Conservation (phyloP, 2,113 vertebrate species). For the Ramphastos sulfuratus region DNA sequence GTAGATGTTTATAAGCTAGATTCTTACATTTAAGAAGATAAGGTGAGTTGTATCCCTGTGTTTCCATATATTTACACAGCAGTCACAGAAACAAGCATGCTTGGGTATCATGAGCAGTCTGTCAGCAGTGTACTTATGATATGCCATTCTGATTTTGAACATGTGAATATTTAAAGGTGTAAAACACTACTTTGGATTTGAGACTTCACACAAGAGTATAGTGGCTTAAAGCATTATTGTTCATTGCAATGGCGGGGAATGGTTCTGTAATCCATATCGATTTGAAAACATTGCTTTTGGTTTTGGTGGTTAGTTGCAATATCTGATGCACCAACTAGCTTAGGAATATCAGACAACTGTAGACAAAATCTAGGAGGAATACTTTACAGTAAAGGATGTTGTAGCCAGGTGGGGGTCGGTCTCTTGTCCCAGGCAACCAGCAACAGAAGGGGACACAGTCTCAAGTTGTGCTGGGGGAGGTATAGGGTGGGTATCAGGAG, state of each 20-base stretch:
- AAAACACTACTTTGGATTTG: background rate
- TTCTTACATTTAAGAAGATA: background rate
- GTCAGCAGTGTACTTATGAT: background rate
- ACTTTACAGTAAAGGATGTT: background rate
- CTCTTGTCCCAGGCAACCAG: no score
- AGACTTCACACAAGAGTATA: background rate
- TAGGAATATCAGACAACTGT: background rate
- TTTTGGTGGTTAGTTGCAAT: background rate
- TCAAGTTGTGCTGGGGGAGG: no score
- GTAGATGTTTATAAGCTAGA: background rate
- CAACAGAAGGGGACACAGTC: no score
- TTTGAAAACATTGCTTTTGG: background rate
- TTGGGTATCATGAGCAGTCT: background rate
- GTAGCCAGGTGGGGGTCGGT: no score
- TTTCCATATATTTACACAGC: background rate
- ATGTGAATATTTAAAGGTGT: background rate
- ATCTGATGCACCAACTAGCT: background rate
- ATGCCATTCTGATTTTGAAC: background rate
- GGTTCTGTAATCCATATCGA: background rate
- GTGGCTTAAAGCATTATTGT: background rate
- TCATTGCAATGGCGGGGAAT: background rate
- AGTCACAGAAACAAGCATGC: background rate
- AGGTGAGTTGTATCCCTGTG: accelerated
- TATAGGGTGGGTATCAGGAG: no score
- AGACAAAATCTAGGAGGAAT: background rate